Conservation (phyloP, 2,888 invertebrate genomes). For the Baccha elongata region DNA sequence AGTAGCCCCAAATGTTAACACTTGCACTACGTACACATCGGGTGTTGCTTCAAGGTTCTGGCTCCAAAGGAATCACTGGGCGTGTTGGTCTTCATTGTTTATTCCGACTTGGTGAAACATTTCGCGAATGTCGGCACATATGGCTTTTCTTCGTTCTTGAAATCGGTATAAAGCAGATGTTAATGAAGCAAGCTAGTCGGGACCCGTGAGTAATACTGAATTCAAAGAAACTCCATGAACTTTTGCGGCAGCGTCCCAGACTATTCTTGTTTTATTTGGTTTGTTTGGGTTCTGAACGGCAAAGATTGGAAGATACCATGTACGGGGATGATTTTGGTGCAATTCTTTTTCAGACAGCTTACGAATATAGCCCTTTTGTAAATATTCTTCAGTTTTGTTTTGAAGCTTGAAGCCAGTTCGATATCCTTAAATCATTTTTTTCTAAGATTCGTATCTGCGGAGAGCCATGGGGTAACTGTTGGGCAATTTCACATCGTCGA, state of each 20-base stretch:
- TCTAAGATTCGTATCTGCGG: conserved; percentile 58
- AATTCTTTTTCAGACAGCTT: conserved; percentile 23
- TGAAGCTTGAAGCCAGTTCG: not conserved
- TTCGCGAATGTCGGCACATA: conserved; percentile 76
- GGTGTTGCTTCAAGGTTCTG: conserved; percentile 11
- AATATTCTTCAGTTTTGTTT: conserved; percentile 30
- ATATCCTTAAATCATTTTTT: conserved; percentile 52
- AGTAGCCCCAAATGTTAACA: conserved; percentile 19
- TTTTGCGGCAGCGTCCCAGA: conserved; percentile 78
- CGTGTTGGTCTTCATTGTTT: conserved; percentile 69
- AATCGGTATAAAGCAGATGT: conserved; percentile 78
- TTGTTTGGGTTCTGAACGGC: conserved; percentile 72
- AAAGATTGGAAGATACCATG: conserved; percentile 76
- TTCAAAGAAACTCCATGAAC: conserved; percentile 9
- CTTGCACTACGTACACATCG: conserved; percentile 58
- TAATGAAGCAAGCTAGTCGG: conserved; percentile 77
- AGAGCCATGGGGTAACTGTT: conserved; percentile 70
- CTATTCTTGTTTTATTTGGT: conserved; percentile 75
- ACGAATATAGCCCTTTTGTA: not conserved
- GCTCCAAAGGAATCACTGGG: conserved; percentile 77
- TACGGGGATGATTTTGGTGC: conserved; percentile 39
- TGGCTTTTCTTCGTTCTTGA: conserved; percentile 76
- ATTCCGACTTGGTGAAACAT: conserved; percentile 76
- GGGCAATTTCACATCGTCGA: conserved; percentile 68
- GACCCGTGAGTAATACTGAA: conserved; percentile 76